These are phyloP conservation scores for Urocynchramus pylzowi DNA, from an alignment of 2,113 vertebrate species.

Conservation along the genomic window DNA sequence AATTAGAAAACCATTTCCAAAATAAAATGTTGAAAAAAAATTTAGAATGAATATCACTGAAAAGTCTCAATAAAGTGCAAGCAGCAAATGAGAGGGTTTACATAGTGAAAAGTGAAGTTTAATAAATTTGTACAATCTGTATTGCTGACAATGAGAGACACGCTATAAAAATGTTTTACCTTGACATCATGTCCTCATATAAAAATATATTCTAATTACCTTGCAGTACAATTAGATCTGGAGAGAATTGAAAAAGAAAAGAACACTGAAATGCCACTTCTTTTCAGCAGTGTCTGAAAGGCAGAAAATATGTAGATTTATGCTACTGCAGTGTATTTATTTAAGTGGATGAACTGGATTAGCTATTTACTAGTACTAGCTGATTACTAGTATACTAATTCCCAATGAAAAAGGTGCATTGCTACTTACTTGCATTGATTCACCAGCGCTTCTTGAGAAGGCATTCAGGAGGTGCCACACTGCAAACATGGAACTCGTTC, in stretches of 20 bases:
- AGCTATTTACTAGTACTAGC: neutral
- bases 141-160: neutral
- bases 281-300: neutral
- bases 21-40: neutral
- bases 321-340: neutral
- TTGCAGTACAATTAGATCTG: neutral
- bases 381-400: neutral
- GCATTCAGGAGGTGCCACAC: neutral
- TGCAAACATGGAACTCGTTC: neutral
- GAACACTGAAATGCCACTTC: neutral
- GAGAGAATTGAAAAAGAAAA: neutral
- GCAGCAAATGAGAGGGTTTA: constrained; percentile 1
- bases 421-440: neutral
- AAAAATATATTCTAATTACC: constrained; percentile 45
- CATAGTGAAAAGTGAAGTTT: constrained; percentile 13
- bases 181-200: neutral
- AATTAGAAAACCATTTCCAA: neutral
- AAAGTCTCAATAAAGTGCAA: constrained; percentile 26
- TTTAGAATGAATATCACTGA: neutral
- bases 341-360: neutral
- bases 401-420: neutral
- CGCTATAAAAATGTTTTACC: neutral
- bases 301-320: neutral
- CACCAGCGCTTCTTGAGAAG: neutral
- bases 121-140: neutral